Base-by-base conservation (phyloP, 1,140 invertebrate species). In the Brachystomella parvula region DNA sequence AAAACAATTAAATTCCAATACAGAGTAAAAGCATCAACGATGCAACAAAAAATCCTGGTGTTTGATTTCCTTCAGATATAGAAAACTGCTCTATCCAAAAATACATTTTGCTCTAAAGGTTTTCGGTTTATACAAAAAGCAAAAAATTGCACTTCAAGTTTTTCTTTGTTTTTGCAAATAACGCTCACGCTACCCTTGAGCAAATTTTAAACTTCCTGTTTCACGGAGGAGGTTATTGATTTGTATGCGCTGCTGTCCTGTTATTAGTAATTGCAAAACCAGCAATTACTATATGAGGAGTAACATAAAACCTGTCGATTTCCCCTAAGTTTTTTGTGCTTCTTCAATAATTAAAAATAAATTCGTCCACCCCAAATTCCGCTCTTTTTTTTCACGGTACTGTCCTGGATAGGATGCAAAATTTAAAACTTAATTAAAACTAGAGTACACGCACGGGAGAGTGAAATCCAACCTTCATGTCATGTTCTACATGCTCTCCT, bases 351-450 rank as follows among this genome's bases (percentile, higher is more conserved):
- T 3, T 9, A 26, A 44, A 9, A 44, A 44, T 9, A 44, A 44
- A 12, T 44, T 12, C 39, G 9, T n/a, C 9, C 9, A n/a, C 9
- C n/a, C 39, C 9, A 44, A 44, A n/a, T 9, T 44, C 9, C 39
- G 39, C n/a, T 44, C 9, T 12, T 12, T 44, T 44, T 12, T 44
- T 9, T 44, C n/a, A 9, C 9, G n/a, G n/a, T 44, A n/a, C 9
- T 44, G 39, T 44, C 9, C n/a, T 12, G 39, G n/a, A 9, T 44
- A 9, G 39, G n/a, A n/a, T 44, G 9, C 9, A 12, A 19, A 24
- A 17, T 53, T 53, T 53, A 53, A 53, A 17, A 17, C 24, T 53
- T 53, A 53, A 53, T 53, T 53, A 53, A 53, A 53, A 53, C 6
- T 53, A 53, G 21, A 53, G 49, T 26, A 15, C 49, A 9, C 21